Percentiles rank a stretch among this genome's conserved stretches.
These are phyloP conservation scores for Oreohelix idahoensis DNA, from an alignment of 1,140 invertebrate species.

Conservation along the genomic window DNA sequence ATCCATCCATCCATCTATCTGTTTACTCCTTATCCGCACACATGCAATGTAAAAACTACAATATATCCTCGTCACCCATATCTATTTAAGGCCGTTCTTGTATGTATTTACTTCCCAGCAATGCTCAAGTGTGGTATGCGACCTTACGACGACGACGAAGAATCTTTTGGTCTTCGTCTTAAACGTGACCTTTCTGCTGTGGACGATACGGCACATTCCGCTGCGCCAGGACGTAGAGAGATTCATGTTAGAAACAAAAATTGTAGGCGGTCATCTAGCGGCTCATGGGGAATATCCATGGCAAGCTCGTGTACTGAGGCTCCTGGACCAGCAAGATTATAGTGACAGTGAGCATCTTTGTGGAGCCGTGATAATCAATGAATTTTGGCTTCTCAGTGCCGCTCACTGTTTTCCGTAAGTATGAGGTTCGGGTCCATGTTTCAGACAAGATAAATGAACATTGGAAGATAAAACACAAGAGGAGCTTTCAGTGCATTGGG, in stretches of 20 bases:
- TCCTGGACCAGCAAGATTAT: background rate
- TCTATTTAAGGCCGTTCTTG: too few species aligned
- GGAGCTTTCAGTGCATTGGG: too few species aligned
- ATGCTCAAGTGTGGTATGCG: background rate
- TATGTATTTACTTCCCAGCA: background rate
- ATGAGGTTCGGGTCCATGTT: too few species aligned
- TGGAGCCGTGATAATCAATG: slow-evolving; percentile 93
- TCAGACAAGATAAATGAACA: too few species aligned
- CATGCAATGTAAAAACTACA: too few species aligned
- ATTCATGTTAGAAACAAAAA: background rate
- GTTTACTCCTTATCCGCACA: too few species aligned
- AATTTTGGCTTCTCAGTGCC: slow-evolving; percentile 95
- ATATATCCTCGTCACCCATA: too few species aligned
- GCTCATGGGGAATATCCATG: background rate
- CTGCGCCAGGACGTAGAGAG: background rate
- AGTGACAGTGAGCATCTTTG: slow-evolving; percentile 83
- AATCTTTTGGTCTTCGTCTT: background rate
- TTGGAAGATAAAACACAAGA: too few species aligned
- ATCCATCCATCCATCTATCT: too few species aligned
- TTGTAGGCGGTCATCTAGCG: background rate
- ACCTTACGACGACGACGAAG: background rate
- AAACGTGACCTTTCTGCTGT: background rate
- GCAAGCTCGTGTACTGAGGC: background rate
- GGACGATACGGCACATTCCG: background rate
- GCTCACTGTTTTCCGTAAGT: slow-evolving; percentile 90